These are phyloP conservation scores for Saturnia japonica DNA, from an alignment of 2,888 invertebrate species.

Conservation along the genomic window DNA sequence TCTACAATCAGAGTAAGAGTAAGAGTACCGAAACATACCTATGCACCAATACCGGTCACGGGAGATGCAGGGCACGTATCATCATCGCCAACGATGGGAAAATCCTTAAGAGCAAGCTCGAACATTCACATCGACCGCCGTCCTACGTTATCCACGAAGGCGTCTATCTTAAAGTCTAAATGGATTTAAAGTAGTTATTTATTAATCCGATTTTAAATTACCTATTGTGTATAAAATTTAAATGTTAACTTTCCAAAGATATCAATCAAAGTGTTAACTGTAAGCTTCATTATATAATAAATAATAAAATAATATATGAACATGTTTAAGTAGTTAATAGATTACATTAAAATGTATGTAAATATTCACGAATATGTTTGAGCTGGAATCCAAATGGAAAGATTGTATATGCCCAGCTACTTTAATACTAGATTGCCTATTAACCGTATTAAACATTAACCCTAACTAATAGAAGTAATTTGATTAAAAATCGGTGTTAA, in stretches of 20 bases:
- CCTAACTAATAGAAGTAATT: not conserved
- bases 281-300: not conserved
- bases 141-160: slow-evolving; percentile 27
- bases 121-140: slow-evolving; percentile 23
- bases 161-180: slow-evolving; percentile 23
- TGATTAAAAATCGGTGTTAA: not conserved
- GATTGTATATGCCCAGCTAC: not conserved
- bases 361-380: not conserved
- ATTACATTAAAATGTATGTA: not conserved
- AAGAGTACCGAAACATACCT: slow-evolving; percentile 25
- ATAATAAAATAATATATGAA: no score
- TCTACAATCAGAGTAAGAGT: slow-evolving; percentile 25
- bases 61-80: slow-evolving; percentile 17
- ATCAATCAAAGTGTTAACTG: not conserved
- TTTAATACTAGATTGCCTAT: not conserved
- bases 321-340: not conserved
- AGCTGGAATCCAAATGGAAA: not conserved
- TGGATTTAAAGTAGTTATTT: not conserved
- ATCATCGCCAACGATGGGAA: not conserved
- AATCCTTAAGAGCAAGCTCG: not conserved
- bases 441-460: not conserved
- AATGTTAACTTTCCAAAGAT: not conserved
- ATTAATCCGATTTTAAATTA: not conserved
- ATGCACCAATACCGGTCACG: slow-evolving; percentile 35
- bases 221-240: not conserved